Evolutionary conservation across 2,888 invertebrate genomes (phyloP).

Genomic region (Hirtodrosophila confusa): DNA sequence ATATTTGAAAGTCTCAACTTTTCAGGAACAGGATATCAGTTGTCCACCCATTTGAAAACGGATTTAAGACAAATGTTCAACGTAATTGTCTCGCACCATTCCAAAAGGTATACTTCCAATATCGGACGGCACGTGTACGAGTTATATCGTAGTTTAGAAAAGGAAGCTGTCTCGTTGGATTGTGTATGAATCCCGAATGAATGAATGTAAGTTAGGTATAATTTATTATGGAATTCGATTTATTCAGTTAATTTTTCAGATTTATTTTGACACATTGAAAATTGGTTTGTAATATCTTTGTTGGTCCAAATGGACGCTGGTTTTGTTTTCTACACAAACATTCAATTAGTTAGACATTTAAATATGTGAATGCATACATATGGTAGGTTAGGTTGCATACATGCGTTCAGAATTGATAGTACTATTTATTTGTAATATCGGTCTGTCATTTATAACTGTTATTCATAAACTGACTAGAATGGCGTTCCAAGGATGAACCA

Average conservation of each 20-base stretch:
- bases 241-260: conserved; percentile 63
- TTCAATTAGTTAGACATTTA: conserved; percentile 67
- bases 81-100: no score
- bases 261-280: conserved; percentile 75
- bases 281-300: conserved; percentile 54
- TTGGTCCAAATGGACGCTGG: conserved; percentile 37
- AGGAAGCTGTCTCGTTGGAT: no score
- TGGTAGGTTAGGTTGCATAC: conserved; percentile 3
- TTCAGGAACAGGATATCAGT: no score
- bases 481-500: conserved; percentile 12
- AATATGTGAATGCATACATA: conserved; percentile 42
- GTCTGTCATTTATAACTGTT: conserved; percentile 15
- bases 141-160: no score
- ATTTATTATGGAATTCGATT: conserved; percentile 56
- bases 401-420: conserved; percentile 19
- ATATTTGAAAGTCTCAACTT: no score
- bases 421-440: conserved; percentile 27
- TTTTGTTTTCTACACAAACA: conserved; percentile 48
- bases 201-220: no score
- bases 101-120: no score
- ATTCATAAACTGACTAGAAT: conserved; percentile 47
- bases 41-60: no score
- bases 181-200: no score
- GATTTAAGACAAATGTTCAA: no score
- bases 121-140: no score